Evolutionary conservation across 2,888 invertebrate genomes (phyloP).

Genomic region (Phyllotreta striolata): DNA sequence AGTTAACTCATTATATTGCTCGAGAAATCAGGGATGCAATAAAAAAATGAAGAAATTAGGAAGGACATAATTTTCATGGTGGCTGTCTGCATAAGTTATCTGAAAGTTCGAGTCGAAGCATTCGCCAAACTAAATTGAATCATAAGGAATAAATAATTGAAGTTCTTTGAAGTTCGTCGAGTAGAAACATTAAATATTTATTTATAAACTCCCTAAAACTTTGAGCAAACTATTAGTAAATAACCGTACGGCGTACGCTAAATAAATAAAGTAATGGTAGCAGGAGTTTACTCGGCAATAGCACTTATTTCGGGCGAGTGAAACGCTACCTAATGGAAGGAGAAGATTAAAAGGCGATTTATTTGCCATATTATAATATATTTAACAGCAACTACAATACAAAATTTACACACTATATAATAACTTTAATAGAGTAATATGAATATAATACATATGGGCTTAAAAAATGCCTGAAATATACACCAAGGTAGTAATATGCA

Average conservation of each 20-base stretch:
- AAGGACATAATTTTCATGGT: too few relatives aligned
- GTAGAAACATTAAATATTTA: conserved; percentile 20
- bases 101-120: not conserved
- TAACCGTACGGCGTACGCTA: conserved; percentile 9
- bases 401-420: conserved; percentile 75
- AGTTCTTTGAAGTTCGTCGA: conserved; percentile 12
- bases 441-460: conserved; percentile 63
- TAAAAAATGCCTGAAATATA: conserved; percentile 60
- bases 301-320: conserved; percentile 15
- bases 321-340: conserved; percentile 11
- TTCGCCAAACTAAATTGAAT: conserved; percentile 7
- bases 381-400: conserved; percentile 78
- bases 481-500: conserved; percentile 62
- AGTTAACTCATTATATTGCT: too few relatives aligned
- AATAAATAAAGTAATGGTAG: conserved; percentile 25
- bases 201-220: conserved; percentile 22
- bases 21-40: too few relatives aligned
- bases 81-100: not conserved
- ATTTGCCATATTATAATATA: conserved; percentile 78
- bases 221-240: conserved; percentile 25
- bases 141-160: conserved; percentile 14
- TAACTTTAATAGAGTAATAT: conserved; percentile 67
- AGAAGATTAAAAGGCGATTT: conserved; percentile 58
- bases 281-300: conserved; percentile 15
- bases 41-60: too few relatives aligned